Conservation (phyloP, 53 echinoderm and acorn worm species). For the Echinarachnius parma region DNA sequence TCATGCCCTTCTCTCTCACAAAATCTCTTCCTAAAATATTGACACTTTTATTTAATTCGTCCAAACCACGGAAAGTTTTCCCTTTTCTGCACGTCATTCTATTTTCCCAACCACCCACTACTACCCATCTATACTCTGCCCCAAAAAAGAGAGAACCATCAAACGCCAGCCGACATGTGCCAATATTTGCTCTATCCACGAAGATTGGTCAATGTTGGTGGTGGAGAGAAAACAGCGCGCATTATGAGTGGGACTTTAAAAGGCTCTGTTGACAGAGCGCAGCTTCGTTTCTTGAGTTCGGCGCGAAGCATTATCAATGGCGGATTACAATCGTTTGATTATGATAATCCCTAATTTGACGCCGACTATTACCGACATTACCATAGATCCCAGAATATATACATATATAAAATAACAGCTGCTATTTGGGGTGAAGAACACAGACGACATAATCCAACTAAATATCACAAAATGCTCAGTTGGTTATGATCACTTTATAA, state of each 20-base stretch:
- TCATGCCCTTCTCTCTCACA: not conserved
- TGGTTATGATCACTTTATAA: too few species aligned
- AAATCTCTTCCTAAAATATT: conserved; percentile 39
- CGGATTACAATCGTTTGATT: conserved; percentile 40
- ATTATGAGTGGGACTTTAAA: not conserved
- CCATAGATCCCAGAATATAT: conserved; percentile 12
- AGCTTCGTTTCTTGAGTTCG: not conserved
- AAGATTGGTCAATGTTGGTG: conserved; percentile 13
- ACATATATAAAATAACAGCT: not conserved
- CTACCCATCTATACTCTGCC: too few species aligned
- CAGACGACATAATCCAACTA: too few species aligned
- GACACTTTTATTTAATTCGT: conserved; percentile 44
- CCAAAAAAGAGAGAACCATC: not conserved
- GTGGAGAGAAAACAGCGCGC: not conserved
- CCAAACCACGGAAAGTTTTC: conserved; percentile 5
- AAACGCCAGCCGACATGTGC: conserved; percentile 6
- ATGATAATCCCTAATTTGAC: conserved; percentile 30
- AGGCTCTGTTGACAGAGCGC: conserved; percentile 5
- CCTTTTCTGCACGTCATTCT: conserved; percentile 12
- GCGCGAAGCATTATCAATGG: conserved; percentile 31
- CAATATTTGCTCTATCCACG: conserved; percentile 20
- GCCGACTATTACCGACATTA: conserved; percentile 3
- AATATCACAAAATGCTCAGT: too few species aligned
- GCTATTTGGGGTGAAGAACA: too few species aligned
- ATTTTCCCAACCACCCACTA: too few species aligned